Evolutionary conservation across 1,140 invertebrate genomes (phyloP).

Genomic region (Cotesia chilonis): DNA sequence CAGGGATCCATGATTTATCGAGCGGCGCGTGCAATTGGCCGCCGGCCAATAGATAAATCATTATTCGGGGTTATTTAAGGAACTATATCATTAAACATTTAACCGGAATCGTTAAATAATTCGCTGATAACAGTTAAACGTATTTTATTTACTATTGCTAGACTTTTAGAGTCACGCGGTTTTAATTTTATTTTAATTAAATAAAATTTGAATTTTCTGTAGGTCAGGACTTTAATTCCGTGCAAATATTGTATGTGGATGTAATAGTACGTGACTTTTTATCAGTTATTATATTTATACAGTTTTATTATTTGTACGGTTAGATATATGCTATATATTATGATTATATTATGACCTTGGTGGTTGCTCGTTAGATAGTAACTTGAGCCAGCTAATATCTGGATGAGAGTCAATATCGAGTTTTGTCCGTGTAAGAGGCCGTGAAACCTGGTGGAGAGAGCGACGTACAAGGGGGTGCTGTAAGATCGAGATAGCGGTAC

Average conservation of each 20-base stretch:
- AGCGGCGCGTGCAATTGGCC: conserved; percentile 58
- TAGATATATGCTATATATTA: conserved; percentile 14
- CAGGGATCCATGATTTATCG: conserved; percentile 65
- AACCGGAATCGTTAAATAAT: background rate
- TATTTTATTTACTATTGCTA: no score
- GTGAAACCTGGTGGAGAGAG: conserved; percentile 1
- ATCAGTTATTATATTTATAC: background rate
- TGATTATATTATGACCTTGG: conserved; percentile 43
- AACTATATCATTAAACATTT: background rate
- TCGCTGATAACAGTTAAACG: no score
- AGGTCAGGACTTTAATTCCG: no score
- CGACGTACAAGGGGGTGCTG: background rate
- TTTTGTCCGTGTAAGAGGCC: conserved; percentile 19
- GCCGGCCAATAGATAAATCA: conserved; percentile 55
- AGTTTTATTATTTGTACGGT: background rate
- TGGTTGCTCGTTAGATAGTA: conserved; percentile 44
- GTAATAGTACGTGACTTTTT: background rate
- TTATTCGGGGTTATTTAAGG: conserved; percentile 6
- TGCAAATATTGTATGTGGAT: no score
- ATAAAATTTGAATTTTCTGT: no score
- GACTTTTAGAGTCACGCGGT: no score
- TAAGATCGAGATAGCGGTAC: conserved; percentile 26
- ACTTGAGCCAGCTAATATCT: conserved; percentile 47
- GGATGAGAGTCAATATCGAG: conserved; percentile 33
- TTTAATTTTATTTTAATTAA: no score